phyloP scores from a whole-genome alignment of 2,888 invertebrate genomes.

The Drosophila dives region DNA sequence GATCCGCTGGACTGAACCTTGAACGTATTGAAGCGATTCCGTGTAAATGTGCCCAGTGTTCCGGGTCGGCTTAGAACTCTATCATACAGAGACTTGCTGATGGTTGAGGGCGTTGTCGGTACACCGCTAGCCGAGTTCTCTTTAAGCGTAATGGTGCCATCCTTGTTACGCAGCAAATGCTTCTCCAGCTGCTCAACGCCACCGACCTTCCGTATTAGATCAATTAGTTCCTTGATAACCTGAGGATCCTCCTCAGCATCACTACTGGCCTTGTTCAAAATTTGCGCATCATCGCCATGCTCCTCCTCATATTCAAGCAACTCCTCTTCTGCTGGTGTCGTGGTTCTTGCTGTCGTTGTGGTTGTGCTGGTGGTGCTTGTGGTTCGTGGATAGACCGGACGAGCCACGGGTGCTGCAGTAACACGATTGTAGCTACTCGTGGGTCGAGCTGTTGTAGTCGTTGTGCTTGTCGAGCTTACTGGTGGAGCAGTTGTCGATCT shows the following conservation, averaged over 20 bases:
- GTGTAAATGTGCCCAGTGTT: conserved; percentile 76
- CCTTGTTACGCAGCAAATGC: conserved; percentile 87
- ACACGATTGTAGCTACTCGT: conserved; percentile 85
- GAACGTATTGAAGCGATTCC: conserved; percentile 76
- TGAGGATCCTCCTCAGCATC: conserved; percentile 84
- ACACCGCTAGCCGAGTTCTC: conserved; percentile 83
- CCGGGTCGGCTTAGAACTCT: conserved; percentile 87
- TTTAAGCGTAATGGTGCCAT: conserved; percentile 85
- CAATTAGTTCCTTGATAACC: conserved; percentile 93
- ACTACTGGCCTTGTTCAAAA: conserved; percentile 56
- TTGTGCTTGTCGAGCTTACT: conserved; percentile 85
- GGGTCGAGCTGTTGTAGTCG: conserved; percentile 82
- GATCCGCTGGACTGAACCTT: conserved; percentile 19
- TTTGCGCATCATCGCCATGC: conserved; percentile 83
- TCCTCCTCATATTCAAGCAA: conserved; percentile 86
- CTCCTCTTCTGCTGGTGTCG: conserved; percentile 85
- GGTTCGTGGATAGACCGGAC: conserved; percentile 75
- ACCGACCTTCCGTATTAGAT: conserved; percentile 94
- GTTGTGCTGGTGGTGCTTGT: conserved; percentile 81
- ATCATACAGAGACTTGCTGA: conserved; percentile 91
- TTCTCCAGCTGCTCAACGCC: conserved; percentile 94
- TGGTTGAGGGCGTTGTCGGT: conserved; percentile 87
- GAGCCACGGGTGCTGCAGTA: conserved; percentile 85
- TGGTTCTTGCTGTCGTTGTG: conserved; percentile 84
- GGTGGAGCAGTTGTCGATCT: conserved; percentile 86